Evolutionary conservation across 2,888 invertebrate species (phyloP).

Genomic region (Polyommatus iphigenia): DNA sequence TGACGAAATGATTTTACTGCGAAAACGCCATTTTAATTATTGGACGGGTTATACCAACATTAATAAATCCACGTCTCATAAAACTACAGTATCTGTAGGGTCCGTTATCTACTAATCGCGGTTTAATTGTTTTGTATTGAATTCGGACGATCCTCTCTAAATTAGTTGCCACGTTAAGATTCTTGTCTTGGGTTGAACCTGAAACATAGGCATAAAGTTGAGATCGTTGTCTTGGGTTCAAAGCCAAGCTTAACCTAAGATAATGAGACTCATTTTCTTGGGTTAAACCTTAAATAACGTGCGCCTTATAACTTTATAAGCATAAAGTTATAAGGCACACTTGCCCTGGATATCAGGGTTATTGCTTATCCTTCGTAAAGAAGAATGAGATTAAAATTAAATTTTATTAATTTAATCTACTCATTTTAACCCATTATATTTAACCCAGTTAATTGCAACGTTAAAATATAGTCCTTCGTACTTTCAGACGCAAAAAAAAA

Average conservation of each 20-base stretch:
- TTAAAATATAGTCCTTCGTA: too few relatives aligned
- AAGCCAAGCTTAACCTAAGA: too few relatives aligned
- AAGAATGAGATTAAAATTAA: too few relatives aligned
- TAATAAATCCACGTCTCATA: conserved; percentile 9
- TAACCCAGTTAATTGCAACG: too few relatives aligned
- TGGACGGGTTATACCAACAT: neutral
- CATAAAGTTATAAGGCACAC: neutral
- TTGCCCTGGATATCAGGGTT: too few relatives aligned
- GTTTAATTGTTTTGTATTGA: conserved; percentile 24
- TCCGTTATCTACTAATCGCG: neutral
- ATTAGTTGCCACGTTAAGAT: neutral
- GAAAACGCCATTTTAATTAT: neutral
- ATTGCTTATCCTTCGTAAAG: too few relatives aligned
- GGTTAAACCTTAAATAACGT: neutral
- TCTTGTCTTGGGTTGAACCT: neutral
- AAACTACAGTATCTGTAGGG: neutral
- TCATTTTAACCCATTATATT: too few relatives aligned
- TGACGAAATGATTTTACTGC: neutral
- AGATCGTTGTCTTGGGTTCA: neutral
- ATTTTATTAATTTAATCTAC: too few relatives aligned
- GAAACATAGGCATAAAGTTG: neutral
- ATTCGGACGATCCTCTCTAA: conserved; percentile 9
- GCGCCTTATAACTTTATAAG: too few relatives aligned
- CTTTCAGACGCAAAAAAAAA: too few relatives aligned
- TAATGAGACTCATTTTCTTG: neutral